phyloP scores from a whole-genome alignment of 2,113 vertebrate species.

The Ornithorhynchus anatinus region DNA sequence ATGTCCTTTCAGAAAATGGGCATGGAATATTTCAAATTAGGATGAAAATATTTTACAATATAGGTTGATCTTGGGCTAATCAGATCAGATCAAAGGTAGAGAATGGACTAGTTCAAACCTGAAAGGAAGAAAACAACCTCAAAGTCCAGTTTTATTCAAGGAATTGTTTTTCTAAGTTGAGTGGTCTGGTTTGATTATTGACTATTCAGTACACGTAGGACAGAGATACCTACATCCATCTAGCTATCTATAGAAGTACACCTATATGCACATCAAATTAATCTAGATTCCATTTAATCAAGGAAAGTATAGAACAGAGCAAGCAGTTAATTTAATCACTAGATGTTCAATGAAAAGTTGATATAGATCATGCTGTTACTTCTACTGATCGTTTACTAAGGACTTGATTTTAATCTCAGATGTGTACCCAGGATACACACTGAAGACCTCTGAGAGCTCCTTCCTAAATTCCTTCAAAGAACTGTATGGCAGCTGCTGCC shows the following conservation, averaged over 20 bases:
- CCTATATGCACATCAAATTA: no score
- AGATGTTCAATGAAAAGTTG: background rate
- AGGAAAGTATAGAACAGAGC: background rate
- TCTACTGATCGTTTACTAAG: background rate
- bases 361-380: background rate
- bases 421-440: background rate
- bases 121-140: background rate
- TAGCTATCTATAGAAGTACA: no score
- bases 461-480: background rate
- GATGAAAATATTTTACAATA: background rate
- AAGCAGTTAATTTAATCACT: background rate
- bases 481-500: background rate
- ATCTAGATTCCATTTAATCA: background rate
- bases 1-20: background rate
- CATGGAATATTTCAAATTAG: background rate
- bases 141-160: background rate
- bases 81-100: background rate
- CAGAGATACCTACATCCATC: no score
- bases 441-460: background rate
- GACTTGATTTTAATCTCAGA: background rate
- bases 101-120: background rate
- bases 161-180: background rate
- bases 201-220: no score
- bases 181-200: background rate
- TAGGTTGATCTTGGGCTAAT: no score